Conservation (phyloP, 2,888 invertebrate genomes). For the Scaptomyza polygonia region DNA sequence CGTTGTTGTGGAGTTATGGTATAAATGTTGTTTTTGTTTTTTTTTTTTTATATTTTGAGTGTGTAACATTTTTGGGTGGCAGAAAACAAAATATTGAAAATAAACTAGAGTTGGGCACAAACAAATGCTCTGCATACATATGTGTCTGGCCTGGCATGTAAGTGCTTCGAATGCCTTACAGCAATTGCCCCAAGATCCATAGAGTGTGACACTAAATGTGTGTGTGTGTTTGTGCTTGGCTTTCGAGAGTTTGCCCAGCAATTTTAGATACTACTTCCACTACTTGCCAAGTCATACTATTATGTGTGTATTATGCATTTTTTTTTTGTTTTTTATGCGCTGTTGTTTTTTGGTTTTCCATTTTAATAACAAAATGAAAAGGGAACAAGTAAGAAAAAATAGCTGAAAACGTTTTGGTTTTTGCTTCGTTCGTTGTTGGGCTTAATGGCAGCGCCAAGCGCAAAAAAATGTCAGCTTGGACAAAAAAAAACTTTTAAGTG, state of each 20-base stretch:
- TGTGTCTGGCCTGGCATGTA: constrained; percentile 59
- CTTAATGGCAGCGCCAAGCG: constrained; percentile 58
- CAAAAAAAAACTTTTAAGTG: constrained; percentile 68
- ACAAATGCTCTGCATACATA: constrained; percentile 43
- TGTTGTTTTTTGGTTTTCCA: constrained; percentile 29
- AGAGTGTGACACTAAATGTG: constrained; percentile 6
- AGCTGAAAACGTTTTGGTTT: constrained; percentile 56
- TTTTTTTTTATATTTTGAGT: constrained; percentile 6
- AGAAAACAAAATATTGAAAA: constrained; percentile 74
- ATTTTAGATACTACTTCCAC: constrained; percentile 71
- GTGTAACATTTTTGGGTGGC: constrained; percentile 48
- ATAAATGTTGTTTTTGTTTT: constrained; percentile 25
- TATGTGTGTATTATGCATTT: constrained; percentile 28
- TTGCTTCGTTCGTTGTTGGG: constrained; percentile 44
- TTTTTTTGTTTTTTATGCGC: constrained; percentile 1
- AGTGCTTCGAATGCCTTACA: constrained; percentile 33
- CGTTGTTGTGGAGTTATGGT: constrained; percentile 40
- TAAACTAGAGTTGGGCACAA: constrained; percentile 53
- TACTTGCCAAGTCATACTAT: constrained; percentile 68
- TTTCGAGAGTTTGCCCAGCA: constrained; percentile 35
- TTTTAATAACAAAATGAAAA: constrained; percentile 55
- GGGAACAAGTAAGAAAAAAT: background rate
- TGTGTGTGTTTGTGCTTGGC: constrained; percentile 9
- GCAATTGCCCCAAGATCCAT: constrained; percentile 18
- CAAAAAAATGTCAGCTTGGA: constrained; percentile 66